These are phyloP conservation scores for Eupithecia centaureata DNA, from an alignment of 2,888 invertebrate genomes.

Conservation along the genomic window DNA sequence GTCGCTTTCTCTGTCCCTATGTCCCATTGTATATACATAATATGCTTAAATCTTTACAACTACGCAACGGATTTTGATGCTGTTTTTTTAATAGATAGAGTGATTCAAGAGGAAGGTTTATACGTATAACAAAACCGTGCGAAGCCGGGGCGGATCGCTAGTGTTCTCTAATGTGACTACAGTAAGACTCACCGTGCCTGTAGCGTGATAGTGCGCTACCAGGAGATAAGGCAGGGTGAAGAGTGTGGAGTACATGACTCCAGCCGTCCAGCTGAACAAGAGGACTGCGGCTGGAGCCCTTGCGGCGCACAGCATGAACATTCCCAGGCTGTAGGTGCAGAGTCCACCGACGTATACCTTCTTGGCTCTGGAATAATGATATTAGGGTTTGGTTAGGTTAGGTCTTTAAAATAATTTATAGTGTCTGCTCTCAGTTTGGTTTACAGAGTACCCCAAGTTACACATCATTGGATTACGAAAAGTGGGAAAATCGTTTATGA, in stretches of 20 bases:
- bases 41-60: too few relatives aligned
- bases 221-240: conserved; percentile 98
- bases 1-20: too few relatives aligned
- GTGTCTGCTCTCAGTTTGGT: neutral
- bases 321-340: conserved; percentile 93
- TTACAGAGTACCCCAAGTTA: neutral
- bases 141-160: too few relatives aligned
- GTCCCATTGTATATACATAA: too few relatives aligned
- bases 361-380: conserved; percentile 87
- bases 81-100: too few relatives aligned
- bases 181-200: conserved; percentile 89
- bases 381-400: neutral
- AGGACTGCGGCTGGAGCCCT: conserved; percentile 91
- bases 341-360: conserved; percentile 95
- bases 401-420: neutral
- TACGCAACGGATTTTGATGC: too few relatives aligned
- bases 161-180: neutral
- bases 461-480: neutral
- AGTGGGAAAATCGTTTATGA: too few relatives aligned
- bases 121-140: too few relatives aligned
- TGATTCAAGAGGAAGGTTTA: too few relatives aligned
- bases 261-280: conserved; percentile 96
- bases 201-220: conserved; percentile 97
- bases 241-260: conserved; percentile 98
- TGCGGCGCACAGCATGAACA: conserved; percentile 92